Evolutionary conservation across 2,888 invertebrate genomes (phyloP).

Genomic region (Luperina nickerlii): DNA sequence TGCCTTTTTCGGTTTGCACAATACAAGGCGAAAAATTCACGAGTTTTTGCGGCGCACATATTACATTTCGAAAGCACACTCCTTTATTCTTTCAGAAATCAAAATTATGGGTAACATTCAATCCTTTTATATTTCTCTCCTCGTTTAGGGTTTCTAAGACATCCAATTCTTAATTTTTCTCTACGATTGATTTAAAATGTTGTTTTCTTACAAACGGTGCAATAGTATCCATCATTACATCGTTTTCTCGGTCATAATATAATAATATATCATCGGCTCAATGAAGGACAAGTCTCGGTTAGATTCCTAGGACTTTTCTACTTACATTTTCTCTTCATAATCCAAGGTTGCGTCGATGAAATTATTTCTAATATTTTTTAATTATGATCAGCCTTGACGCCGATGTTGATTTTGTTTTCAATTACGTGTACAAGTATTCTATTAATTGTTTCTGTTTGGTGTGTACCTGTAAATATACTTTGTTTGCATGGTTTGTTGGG

Average conservation of each 20-base stretch:
- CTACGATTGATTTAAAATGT: neutral
- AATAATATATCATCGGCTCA: neutral
- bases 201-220: neutral
- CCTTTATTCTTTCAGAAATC: neutral
- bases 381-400: constrained; percentile 9
- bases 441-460: constrained; percentile 29
- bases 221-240: neutral
- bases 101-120: neutral
- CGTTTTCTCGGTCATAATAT: neutral
- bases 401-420: constrained; percentile 14
- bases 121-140: neutral
- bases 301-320: neutral
- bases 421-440: constrained; percentile 30
- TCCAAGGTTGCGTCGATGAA: neutral
- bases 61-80: constrained; percentile 3
- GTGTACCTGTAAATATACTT: constrained; percentile 4
- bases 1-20: neutral
- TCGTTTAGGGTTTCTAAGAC: neutral
- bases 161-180: neutral
- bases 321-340: neutral
- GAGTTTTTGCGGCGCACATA: neutral
- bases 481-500: constrained; percentile 1
- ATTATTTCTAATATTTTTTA: constrained; percentile 16
- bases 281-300: neutral
- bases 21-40: neutral